These are phyloP conservation scores for Bathynomus jamesi DNA, from an alignment of 1,140 invertebrate genomes.

Conservation along the genomic window DNA sequence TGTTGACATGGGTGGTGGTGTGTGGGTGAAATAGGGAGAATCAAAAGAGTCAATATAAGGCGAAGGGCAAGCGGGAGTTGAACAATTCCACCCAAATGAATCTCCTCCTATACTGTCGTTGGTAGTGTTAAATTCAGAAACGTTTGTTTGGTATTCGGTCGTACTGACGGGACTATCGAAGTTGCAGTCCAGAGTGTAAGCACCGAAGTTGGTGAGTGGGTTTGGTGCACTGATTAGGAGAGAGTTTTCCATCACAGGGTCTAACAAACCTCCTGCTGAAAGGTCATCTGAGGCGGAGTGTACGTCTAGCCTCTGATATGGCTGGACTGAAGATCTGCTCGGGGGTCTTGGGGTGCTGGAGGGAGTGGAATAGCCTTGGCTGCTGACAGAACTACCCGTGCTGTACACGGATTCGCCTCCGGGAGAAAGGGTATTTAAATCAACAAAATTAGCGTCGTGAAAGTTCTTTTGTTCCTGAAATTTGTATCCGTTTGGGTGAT, in stretches of 20 bases:
- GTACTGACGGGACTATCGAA: neutral
- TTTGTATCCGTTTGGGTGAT: neutral
- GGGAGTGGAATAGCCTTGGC: neutral
- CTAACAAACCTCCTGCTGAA: neutral
- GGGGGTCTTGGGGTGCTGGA: neutral
- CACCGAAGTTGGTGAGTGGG: neutral
- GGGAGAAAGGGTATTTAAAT: neutral
- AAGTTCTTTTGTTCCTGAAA: neutral
- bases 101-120: neutral
- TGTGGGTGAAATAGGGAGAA: neutral
- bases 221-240: neutral
- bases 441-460: neutral
- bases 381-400: neutral
- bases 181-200: neutral
- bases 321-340: neutral
- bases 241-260: neutral
- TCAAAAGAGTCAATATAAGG: neutral
- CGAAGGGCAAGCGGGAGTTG: neutral
- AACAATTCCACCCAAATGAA: neutral
- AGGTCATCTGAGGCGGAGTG: neutral
- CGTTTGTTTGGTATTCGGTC: neutral
- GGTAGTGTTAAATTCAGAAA: neutral
- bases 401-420: neutral
- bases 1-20: neutral
- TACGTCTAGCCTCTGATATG: neutral